These are phyloP conservation scores for Lethenteron reissneri DNA, from an alignment of 2,113 vertebrate species.

Conservation along the genomic window DNA sequence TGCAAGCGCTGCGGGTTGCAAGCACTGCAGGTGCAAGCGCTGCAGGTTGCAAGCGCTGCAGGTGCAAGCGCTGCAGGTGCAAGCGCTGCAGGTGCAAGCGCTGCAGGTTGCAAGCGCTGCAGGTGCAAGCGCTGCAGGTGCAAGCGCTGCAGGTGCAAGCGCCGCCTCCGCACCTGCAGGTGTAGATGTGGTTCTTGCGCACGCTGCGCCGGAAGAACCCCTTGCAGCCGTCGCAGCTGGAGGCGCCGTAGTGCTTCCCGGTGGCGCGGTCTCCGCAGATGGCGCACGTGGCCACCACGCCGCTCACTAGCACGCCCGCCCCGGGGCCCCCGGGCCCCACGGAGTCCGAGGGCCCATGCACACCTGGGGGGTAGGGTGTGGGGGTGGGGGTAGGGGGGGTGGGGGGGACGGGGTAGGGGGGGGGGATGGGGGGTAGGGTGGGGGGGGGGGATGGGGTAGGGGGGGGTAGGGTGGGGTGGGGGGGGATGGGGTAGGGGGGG, in stretches of 20 bases:
- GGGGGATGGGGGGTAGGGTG: neutral
- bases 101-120: too few relatives aligned
- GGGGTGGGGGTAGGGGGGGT: neutral
- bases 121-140: too few relatives aligned
- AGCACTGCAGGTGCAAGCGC: neutral
- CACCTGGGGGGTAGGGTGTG: neutral
- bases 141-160: neutral
- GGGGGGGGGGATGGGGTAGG: neutral
- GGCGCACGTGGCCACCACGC: slow-evolving; percentile 24
- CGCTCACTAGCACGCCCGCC: slow-evolving; percentile 14
- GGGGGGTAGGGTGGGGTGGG: neutral
- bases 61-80: neutral
- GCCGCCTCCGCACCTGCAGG: slow-evolving; percentile 30
- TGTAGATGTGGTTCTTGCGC: slow-evolving; percentile 44
- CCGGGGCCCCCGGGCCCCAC: slow-evolving; percentile 1
- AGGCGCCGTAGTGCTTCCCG: slow-evolving; percentile 41
- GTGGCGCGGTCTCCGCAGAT: slow-evolving; percentile 44
- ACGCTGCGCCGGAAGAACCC: slow-evolving; percentile 49
- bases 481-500: neutral
- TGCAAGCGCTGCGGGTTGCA: slow-evolving; percentile 8
- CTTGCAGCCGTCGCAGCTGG: slow-evolving; percentile 50
- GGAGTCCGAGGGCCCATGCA: neutral
- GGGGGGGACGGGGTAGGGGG: neutral
- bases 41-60: slow-evolving; percentile 24
- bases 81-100: slow-evolving; percentile 21